Evolutionary conservation across 1,140 invertebrate genomes (phyloP).

Genomic region (Caenorhabditis tropicalis): DNA sequence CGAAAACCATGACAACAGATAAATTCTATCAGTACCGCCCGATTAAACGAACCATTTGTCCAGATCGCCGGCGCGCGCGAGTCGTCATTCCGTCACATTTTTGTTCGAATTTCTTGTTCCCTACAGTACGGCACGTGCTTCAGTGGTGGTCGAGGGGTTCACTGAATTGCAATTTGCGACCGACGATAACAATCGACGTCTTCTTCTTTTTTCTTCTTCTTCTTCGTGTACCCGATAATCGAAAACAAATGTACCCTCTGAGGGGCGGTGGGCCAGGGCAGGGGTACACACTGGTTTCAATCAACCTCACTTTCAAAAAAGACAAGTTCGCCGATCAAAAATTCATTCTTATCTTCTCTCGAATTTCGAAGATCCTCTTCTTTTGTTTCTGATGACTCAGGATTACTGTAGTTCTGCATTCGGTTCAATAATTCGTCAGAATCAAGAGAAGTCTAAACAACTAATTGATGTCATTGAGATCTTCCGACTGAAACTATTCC

Average conservation of each 20-base stretch:
- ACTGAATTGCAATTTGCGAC: conserved; percentile 1
- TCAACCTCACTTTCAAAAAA: not conserved
- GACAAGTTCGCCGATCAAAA: conserved; percentile 12
- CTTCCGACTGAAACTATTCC: not conserved
- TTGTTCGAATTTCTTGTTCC: not conserved
- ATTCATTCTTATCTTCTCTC: not conserved
- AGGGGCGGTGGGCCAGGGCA: not conserved
- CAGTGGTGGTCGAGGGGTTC: not conserved
- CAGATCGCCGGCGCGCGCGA: not conserved
- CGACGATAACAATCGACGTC: conserved; percentile 10
- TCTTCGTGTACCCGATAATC: conserved; percentile 28
- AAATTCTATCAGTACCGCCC: not conserved
- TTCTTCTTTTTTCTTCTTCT: not conserved
- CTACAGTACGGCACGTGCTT: conserved; percentile 27
- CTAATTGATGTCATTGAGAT: conserved; percentile 9
- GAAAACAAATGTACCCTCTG: conserved; percentile 41
- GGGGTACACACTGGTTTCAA: not conserved
- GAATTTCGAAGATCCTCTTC: not conserved
- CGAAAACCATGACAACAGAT: not conserved
- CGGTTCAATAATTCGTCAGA: not conserved
- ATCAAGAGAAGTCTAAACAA: not conserved
- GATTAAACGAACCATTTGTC: no score
- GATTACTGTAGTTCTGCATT: not conserved
- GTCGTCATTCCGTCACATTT: not conserved
- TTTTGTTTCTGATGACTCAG: no score